These are phyloP conservation scores for Thaleichthys pacificus DNA, from an alignment of 2,797 vertebrate species.

Conservation along the genomic window DNA sequence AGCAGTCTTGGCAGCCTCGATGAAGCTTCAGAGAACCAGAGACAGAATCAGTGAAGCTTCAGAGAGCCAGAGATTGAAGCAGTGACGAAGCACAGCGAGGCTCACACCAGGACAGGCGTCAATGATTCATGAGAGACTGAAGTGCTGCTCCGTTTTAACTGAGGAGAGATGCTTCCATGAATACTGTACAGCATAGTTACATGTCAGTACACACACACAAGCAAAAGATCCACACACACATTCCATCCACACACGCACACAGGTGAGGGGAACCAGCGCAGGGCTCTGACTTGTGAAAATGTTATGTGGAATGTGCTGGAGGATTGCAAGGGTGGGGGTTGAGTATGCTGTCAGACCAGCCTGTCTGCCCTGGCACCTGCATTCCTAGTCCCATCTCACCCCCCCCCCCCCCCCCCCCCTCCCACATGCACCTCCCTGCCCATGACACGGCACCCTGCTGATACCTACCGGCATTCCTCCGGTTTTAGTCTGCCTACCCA, in stretches of 20 bases:
- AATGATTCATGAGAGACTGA: conserved; percentile 4
- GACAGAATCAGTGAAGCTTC: neutral
- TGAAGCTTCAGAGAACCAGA: neutral
- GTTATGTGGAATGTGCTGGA: conserved; percentile 31
- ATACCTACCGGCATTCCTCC: conserved; percentile 25
- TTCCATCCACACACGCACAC: neutral
- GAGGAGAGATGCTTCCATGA: neutral
- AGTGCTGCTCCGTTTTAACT: neutral
- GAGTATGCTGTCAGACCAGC: conserved; percentile 49
- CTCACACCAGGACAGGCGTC: neutral
- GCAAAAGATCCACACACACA: neutral
- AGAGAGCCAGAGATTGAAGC: neutral
- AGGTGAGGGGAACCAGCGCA: neutral
- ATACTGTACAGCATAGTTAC: neutral
- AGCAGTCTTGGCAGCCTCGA: neutral
- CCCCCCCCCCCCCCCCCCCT: neutral
- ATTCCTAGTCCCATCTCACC: conserved; percentile 10
- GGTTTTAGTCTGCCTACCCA: conserved; percentile 37
- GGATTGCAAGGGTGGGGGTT: conserved; percentile 24
- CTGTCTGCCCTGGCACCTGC: conserved; percentile 31
- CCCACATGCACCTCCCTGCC: conserved; percentile 25
- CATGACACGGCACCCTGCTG: conserved; percentile 31
- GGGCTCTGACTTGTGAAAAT: conserved; percentile 17
- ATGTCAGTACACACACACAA: neutral
- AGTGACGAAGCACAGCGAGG: neutral